Evolutionary conservation across 2,797 vertebrate genomes (phyloP).

Genomic region (Pseudotriccus pelzelni): DNA sequence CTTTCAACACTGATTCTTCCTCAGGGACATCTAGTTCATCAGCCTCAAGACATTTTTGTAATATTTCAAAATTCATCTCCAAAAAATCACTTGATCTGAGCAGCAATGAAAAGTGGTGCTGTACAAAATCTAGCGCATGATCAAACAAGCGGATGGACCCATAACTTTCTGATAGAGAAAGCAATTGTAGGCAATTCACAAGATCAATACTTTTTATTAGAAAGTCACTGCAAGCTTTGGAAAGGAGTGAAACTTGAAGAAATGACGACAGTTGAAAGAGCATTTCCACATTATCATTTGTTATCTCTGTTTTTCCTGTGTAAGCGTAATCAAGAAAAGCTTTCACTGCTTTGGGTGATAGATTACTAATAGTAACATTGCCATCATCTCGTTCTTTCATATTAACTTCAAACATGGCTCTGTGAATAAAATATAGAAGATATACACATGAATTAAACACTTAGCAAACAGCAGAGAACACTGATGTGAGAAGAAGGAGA

Average conservation of each 20-base stretch:
- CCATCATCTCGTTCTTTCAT: conserved; percentile 93
- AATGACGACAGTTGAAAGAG: conserved; percentile 86
- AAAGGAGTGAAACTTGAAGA: conserved; percentile 86
- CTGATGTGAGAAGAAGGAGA: background rate
- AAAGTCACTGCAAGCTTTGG: conserved; percentile 93
- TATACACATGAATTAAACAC: conserved; percentile 46
- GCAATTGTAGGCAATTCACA: conserved; percentile 87
- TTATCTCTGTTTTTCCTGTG: conserved; percentile 89
- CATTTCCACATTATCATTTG: conserved; percentile 91
- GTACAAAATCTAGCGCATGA: conserved; percentile 84
- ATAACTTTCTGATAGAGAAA: conserved; percentile 90
- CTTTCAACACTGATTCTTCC: conserved; percentile 86
- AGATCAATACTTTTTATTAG: conserved; percentile 90
- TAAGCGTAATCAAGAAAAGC: conserved; percentile 96
- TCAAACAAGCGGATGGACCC: conserved; percentile 85
- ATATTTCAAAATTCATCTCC: conserved; percentile 86
- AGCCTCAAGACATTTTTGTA: conserved; percentile 86
- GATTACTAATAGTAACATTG: conserved; percentile 88
- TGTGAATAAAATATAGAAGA: conserved; percentile 75
- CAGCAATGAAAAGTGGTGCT: conserved; percentile 84
- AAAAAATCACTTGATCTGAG: conserved; percentile 87
- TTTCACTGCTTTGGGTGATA: conserved; percentile 83
- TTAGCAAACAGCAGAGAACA: background rate
- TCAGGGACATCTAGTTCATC: conserved; percentile 85
- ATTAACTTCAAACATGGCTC: conserved; percentile 97